Evolutionary conservation across 92 coral and sea anemone genomes (phyloP).

Genomic region (Phenganax subtilis): DNA sequence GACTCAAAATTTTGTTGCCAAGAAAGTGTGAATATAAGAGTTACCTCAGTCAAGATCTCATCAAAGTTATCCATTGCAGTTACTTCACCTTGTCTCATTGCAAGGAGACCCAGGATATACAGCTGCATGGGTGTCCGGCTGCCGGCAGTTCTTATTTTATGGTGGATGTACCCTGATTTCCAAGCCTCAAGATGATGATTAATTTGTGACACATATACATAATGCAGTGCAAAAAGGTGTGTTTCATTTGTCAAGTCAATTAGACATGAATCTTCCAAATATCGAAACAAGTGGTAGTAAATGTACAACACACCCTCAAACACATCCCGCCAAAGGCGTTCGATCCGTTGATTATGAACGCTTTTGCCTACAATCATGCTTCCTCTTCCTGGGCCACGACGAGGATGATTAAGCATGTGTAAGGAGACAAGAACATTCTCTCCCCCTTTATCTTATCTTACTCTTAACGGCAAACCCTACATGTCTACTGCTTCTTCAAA

Average conservation of each 20-base stretch:
- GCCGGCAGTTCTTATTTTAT: slow-evolving; percentile 27
- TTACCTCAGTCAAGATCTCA: too few species aligned
- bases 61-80: not conserved
- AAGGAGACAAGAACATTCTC: slow-evolving; percentile 30
- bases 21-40: too few species aligned
- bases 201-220: slow-evolving; percentile 23
- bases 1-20: not conserved
- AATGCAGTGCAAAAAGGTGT: slow-evolving; percentile 18
- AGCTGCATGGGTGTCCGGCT: slow-evolving; percentile 39
- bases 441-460: slow-evolving; percentile 30
- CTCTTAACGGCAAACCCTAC: not conserved
- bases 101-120: slow-evolving; percentile 27
- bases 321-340: slow-evolving; percentile 38
- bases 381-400: slow-evolving; percentile 3
- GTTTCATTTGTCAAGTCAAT: slow-evolving; percentile 8
- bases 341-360: not conserved
- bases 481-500: slow-evolving; percentile 7
- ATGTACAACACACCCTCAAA: slow-evolving; percentile 42
- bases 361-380: slow-evolving; percentile 9
- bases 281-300: slow-evolving; percentile 28
- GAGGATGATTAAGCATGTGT: slow-evolving; percentile 27
- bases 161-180: slow-evolving; percentile 28
- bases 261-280: slow-evolving; percentile 25
- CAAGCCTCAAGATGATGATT: slow-evolving; percentile 16
- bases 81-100: slow-evolving; percentile 17